Base-by-base conservation (phyloP, 2,113 vertebrate genomes). In the Rhinopomastus cyanomelas region DNA sequence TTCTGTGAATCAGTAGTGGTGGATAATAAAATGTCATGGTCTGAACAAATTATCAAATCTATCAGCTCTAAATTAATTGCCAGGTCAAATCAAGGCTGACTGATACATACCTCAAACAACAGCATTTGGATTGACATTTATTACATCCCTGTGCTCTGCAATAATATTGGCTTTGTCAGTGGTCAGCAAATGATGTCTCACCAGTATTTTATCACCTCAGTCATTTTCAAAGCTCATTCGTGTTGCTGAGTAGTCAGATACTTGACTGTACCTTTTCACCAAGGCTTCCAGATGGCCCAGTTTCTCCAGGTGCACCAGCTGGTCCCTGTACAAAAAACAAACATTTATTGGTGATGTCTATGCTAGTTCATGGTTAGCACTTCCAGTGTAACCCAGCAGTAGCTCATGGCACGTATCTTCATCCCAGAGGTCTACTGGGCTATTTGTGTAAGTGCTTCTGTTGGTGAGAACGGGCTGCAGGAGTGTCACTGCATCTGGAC, bases 241-340 rank as follows among this genome's bases (percentile, higher is more conserved):
- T 89, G 78, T 30, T 72, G 46, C 68, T 75, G 22, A 68, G 16
- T 8, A 61, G 52, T 36, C 61, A 88, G 32, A 48, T 26, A 32
- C 1, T 1, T 66, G 68, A 61, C 34, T 83, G 36, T 98, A 99
- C 99, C 98, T 99, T 99, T 98, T 99, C 99, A 84, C 99, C 99
- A 49, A 97, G 94, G 95, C 94, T 97, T 95, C 99, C 99, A 59
- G 97, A 86, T 20, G 95, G 93, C 25, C 99, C 99, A 90, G 95
- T 91, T 92, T 98, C 97, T 95, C 99, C 99, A 79, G 98, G 97
- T 94, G 98, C 97, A 64, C 99, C 99, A 65, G 95, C 52, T 60
- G 97, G 97, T 92, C 99, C 99, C 99, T 99, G 92, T 29, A 94
- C 25, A 95, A 66, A 89, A 92, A 89, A 69, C 69, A 95, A 79